A percentile compares a stretch with the other conserved stretches of the same genome.
Conservation (phyloP, 1,140 invertebrate genomes). For the Aethina tumida region DNA sequence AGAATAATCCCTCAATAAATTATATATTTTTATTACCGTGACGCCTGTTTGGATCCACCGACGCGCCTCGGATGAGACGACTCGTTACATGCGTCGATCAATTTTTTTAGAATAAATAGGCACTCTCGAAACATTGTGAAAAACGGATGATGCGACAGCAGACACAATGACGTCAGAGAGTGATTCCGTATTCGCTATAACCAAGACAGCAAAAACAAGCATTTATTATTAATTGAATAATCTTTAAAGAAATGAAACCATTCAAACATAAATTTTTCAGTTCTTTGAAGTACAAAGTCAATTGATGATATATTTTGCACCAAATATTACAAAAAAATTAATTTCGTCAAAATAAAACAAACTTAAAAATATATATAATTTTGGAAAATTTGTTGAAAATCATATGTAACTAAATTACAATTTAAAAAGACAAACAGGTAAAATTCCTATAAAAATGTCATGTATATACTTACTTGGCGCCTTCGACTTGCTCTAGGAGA, state of each 20-base stretch:
- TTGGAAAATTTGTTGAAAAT: neutral
- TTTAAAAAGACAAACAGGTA: slow-evolving; percentile 4
- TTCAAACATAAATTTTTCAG: neutral
- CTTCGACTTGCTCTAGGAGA: slow-evolving; percentile 73
- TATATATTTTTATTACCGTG: slow-evolving; percentile 66
- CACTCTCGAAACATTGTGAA: slow-evolving; percentile 97
- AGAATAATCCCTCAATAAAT: too few species aligned
- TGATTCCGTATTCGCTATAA: slow-evolving; percentile 72
- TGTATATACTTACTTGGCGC: slow-evolving; percentile 48
- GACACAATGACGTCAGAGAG: slow-evolving; percentile 92
- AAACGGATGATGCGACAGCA: slow-evolving; percentile 98
- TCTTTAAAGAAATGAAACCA: neutral
- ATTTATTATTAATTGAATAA: neutral
- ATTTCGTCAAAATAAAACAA: too few species aligned
- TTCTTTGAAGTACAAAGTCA: neutral
- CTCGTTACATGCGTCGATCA: slow-evolving; percentile 96
- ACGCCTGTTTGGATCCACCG: slow-evolving; percentile 75
- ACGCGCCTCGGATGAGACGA: slow-evolving; percentile 77
- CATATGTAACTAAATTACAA: slow-evolving; percentile 1
- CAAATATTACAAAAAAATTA: too few species aligned
- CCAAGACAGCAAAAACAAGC: slow-evolving; percentile 36
- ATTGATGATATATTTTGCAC: too few species aligned
- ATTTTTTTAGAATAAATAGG: slow-evolving; percentile 85
- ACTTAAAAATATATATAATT: too few species aligned
- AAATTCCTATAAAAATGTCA: slow-evolving; percentile 1